A percentile compares a stretch with the other conserved stretches of the same genome.
Evolutionary conservation across 1,140 invertebrate genomes (phyloP).

Genomic region (Drosophila carrolli): DNA sequence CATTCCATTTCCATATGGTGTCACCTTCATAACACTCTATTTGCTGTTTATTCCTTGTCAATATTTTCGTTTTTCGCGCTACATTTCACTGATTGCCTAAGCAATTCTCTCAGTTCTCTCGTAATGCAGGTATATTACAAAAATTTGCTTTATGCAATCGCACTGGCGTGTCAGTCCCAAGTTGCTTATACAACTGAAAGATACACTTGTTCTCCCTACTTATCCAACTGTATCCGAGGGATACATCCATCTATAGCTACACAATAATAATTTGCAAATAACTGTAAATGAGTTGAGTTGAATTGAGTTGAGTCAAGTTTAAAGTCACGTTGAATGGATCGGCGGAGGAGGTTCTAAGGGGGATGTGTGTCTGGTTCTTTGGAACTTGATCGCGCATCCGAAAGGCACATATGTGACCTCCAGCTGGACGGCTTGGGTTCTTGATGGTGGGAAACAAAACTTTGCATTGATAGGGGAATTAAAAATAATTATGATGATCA

Average conservation of each 20-base stretch:
- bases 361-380: slow-evolving; percentile 35
- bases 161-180: slow-evolving; percentile 54
- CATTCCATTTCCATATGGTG: slow-evolving; percentile 12
- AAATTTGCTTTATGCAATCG: slow-evolving; percentile 35
- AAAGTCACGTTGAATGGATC: slow-evolving; percentile 55
- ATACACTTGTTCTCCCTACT: slow-evolving; percentile 25
- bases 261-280: slow-evolving; percentile 68
- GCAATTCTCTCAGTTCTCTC: slow-evolving; percentile 38
- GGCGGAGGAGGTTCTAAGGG: slow-evolving; percentile 16
- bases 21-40: slow-evolving; percentile 23
- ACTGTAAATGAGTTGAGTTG: slow-evolving; percentile 56
- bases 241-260: slow-evolving; percentile 33
- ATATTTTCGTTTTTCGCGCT: slow-evolving; percentile 37
- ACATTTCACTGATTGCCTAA: slow-evolving; percentile 40
- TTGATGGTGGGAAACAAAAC: slow-evolving; percentile 52
- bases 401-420: slow-evolving; percentile 59
- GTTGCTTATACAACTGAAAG: slow-evolving; percentile 34
- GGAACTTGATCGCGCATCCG: slow-evolving; percentile 27
- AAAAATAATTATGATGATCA: slow-evolving; percentile 53
- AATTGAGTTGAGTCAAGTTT: slow-evolving; percentile 30
- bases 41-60: slow-evolving; percentile 31
- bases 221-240: slow-evolving; percentile 42
- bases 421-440: slow-evolving; percentile 7
- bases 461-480: slow-evolving; percentile 56
- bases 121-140: slow-evolving; percentile 23